These are phyloP conservation scores for Trematocara macrostoma DNA, from an alignment of 2,113 vertebrate genomes.

Conservation along the genomic window DNA sequence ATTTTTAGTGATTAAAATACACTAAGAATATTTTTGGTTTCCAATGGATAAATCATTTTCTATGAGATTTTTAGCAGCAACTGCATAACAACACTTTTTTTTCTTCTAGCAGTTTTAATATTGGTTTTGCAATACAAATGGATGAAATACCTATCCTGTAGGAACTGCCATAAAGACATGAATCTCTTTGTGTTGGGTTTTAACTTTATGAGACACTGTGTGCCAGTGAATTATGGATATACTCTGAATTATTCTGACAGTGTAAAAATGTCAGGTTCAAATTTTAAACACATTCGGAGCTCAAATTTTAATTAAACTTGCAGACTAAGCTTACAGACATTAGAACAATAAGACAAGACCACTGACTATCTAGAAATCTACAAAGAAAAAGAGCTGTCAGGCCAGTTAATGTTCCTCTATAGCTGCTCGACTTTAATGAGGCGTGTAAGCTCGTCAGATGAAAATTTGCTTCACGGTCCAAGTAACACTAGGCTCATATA, in stretches of 20 bases:
- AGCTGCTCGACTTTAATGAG: neutral
- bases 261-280: neutral
- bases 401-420: neutral
- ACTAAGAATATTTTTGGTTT: neutral
- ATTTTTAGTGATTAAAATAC: neutral
- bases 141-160: neutral
- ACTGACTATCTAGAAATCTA: neutral
- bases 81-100: neutral
- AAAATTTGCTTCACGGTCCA: neutral
- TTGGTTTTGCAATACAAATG: neutral
- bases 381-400: neutral
- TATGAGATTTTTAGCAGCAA: neutral
- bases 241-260: neutral
- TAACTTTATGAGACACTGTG: neutral
- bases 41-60: neutral
- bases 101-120: neutral
- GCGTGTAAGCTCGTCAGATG: neutral
- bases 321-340: neutral
- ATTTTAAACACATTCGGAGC: neutral
- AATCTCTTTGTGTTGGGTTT: neutral
- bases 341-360: neutral
- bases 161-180: neutral
- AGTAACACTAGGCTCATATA: neutral
- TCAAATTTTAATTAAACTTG: neutral
- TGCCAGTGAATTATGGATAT: neutral